phyloP scores from a whole-genome alignment of 2,888 invertebrate species.

The Plagiodera versicolora region DNA sequence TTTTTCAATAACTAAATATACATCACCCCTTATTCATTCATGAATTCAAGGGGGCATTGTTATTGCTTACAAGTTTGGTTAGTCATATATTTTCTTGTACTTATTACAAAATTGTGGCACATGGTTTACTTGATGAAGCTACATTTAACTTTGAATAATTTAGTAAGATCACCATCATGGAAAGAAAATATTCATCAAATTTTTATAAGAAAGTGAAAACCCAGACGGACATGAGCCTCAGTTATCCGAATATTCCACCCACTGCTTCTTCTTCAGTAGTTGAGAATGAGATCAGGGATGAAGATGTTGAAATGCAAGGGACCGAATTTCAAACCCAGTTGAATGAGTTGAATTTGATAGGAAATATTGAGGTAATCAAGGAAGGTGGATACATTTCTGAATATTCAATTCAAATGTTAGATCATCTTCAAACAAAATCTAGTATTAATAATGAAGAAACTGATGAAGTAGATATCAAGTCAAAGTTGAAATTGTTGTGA shows the following conservation, averaged over 20 bases:
- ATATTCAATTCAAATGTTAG: neutral
- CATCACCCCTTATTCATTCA: too few relatives aligned
- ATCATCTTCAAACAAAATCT: neutral
- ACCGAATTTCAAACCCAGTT: neutral
- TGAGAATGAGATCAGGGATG: neutral
- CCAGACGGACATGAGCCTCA: neutral
- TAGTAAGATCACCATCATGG: neutral
- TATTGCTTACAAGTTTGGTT: too few relatives aligned
- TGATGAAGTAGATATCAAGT: neutral
- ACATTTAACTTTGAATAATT: neutral
- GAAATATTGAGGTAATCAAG: neutral
- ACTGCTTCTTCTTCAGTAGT: neutral
- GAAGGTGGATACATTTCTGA: neutral
- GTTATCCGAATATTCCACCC: neutral
- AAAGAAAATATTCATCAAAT: neutral
- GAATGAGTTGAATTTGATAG: neutral
- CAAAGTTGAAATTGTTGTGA: conserved; percentile 1
- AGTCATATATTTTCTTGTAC: too few relatives aligned
- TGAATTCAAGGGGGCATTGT: too few relatives aligned
- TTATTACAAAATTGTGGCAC: too few relatives aligned
- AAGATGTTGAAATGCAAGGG: neutral
- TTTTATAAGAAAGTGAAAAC: conserved; percentile 5
- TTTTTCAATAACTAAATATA: too few relatives aligned
- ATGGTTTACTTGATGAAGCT: too few relatives aligned
- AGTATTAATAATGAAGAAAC: neutral